A percentile compares a stretch with the other conserved stretches of the same genome.
phyloP scores from a whole-genome alignment of 2,888 invertebrate genomes.

The Drosophila melanosoma region DNA sequence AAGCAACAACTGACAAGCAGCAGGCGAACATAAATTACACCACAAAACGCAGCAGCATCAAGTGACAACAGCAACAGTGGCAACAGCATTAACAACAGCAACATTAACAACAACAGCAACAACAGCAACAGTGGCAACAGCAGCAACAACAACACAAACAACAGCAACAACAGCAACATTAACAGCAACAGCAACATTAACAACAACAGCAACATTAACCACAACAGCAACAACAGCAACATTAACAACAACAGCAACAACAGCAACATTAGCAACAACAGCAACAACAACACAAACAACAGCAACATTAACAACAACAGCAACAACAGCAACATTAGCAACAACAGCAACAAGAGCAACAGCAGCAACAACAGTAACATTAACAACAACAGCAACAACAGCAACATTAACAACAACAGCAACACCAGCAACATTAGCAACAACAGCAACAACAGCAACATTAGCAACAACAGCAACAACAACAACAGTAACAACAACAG shows the following conservation, averaged over 20 bases:
- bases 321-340: conserved; percentile 44
- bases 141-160: neutral
- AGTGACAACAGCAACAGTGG: neutral
- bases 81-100: neutral
- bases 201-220: neutral
- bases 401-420: neutral
- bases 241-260: conserved; percentile 16
- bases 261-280: neutral
- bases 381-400: neutral
- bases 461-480: neutral
- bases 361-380: neutral
- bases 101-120: neutral
- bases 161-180: neutral
- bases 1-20: conserved; percentile 39
- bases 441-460: neutral
- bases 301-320: conserved; percentile 52
- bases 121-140: neutral
- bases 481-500: too few relatives aligned
- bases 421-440: neutral
- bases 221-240: conserved; percentile 45
- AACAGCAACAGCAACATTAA: neutral
- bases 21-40: conserved; percentile 65
- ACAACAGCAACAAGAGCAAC: conserved; percentile 54
- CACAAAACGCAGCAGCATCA: conserved; percentile 35
- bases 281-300: conserved; percentile 20